Percentiles rank a stretch among this genome's conserved stretches.
Evolutionary conservation across 2,888 invertebrate species (phyloP).

Genomic region (Napeogenes sylphis): DNA sequence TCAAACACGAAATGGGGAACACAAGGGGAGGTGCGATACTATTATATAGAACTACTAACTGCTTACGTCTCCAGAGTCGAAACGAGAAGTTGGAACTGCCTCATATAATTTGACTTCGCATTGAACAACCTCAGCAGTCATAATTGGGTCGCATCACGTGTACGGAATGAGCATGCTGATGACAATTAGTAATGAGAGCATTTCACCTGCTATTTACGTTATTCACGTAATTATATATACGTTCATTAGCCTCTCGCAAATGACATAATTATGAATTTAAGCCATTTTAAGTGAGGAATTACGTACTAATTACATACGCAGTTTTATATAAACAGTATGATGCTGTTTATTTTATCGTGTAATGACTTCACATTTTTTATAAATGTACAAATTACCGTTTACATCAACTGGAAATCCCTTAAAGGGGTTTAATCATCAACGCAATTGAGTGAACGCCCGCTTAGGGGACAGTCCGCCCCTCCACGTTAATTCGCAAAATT

Average conservation of each 20-base stretch:
- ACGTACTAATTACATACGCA: too few relatives aligned
- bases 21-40: slow-evolving; percentile 49
- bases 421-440: slow-evolving; percentile 35
- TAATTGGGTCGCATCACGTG: slow-evolving; percentile 28
- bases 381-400: neutral
- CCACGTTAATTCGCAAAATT: slow-evolving; percentile 47
- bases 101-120: slow-evolving; percentile 46
- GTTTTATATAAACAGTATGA: too few relatives aligned
- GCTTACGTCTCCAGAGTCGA: slow-evolving; percentile 55
- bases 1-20: slow-evolving; percentile 39
- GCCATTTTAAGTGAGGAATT: neutral
- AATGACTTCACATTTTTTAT: neutral
- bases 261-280: neutral
- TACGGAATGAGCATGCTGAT: slow-evolving; percentile 19
- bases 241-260: slow-evolving; percentile 12
- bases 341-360: neutral
- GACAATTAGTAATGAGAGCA: slow-evolving; percentile 23
- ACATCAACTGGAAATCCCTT: slow-evolving; percentile 21
- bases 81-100: slow-evolving; percentile 43
- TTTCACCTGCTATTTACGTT: slow-evolving; percentile 20
- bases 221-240: slow-evolving; percentile 6
- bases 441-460: slow-evolving; percentile 39
- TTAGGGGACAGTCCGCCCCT: slow-evolving; percentile 39
- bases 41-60: slow-evolving; percentile 67
- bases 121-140: slow-evolving; percentile 33